phyloP scores from a whole-genome alignment of 2,797 vertebrate species.

The Poecile montanus region DNA sequence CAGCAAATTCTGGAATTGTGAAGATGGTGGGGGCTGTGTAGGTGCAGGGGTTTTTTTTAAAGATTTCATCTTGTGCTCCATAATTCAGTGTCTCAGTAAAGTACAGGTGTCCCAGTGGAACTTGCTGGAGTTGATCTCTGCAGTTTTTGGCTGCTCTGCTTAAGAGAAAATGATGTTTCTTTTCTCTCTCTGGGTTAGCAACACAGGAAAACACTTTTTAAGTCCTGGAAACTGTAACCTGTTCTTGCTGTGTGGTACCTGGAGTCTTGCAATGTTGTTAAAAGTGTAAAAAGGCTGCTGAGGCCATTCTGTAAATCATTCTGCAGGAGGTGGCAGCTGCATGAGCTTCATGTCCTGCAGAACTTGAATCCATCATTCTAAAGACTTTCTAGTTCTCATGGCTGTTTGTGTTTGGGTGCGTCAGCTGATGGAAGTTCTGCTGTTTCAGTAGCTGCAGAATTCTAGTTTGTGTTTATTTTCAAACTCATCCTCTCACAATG shows the following conservation, averaged over 20 bases:
- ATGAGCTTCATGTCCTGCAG: background rate
- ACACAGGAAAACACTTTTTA: background rate
- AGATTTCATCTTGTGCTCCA: background rate
- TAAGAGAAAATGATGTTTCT: background rate
- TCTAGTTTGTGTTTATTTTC: background rate
- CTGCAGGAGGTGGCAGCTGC: background rate
- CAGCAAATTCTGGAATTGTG: background rate
- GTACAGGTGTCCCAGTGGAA: background rate
- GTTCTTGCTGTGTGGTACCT: background rate
- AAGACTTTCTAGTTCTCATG: fast-evolving
- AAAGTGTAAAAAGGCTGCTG: background rate
- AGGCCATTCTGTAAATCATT: background rate
- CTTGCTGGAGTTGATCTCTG: background rate
- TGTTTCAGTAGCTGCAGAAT: background rate
- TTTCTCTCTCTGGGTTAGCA: background rate
- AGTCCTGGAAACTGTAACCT: background rate
- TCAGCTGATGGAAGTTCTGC: background rate
- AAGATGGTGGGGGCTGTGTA: background rate
- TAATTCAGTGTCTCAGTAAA: background rate
- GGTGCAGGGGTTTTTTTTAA: fast-evolving
- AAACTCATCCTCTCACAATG: fast-evolving
- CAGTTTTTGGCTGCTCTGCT: background rate
- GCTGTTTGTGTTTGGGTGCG: background rate
- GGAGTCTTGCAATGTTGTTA: background rate
- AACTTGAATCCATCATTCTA: background rate